These are phyloP conservation scores for Herpetotheres cachinnans DNA, from an alignment of 2,113 vertebrate species.

Conservation along the genomic window DNA sequence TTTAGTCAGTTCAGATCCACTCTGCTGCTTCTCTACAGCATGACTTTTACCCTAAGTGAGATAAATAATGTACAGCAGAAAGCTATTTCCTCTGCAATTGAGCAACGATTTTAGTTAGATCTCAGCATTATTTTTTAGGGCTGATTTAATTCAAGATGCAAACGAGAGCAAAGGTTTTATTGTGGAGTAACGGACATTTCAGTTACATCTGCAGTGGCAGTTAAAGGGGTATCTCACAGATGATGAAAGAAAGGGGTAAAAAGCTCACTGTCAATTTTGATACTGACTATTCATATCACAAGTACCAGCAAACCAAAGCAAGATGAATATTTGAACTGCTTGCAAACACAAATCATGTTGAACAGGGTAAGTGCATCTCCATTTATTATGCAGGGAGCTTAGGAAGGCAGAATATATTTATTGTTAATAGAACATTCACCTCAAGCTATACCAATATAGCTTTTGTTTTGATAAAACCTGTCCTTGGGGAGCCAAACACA, in stretches of 20 bases:
- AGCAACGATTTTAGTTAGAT: not conserved
- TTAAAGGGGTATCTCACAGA: not conserved
- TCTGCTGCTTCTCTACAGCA: not conserved
- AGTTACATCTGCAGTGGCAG: not conserved
- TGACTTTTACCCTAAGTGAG: not conserved
- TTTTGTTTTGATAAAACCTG: constrained; percentile 36
- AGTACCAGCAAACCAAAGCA: not conserved
- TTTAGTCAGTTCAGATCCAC: not conserved
- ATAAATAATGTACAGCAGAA: not conserved
- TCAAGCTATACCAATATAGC: not conserved
- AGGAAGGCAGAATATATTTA: constrained; percentile 14
- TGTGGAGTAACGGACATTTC: not conserved
- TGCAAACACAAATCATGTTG: constrained; percentile 7
- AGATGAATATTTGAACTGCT: constrained; percentile 32
- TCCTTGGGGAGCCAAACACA: not conserved
- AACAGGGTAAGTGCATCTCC: constrained; percentile 17
- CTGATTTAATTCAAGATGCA: not conserved
- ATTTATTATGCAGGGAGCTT: constrained; percentile 16
- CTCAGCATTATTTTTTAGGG: not conserved
- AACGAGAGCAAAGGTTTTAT: not conserved
- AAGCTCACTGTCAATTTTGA: not conserved
- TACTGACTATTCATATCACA: not conserved
- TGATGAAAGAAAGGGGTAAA: not conserved
- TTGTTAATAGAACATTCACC: constrained; percentile 9
- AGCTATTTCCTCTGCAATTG: not conserved